phyloP scores from a whole-genome alignment of 2,888 invertebrate genomes.

The Campaea margaritaria region DNA sequence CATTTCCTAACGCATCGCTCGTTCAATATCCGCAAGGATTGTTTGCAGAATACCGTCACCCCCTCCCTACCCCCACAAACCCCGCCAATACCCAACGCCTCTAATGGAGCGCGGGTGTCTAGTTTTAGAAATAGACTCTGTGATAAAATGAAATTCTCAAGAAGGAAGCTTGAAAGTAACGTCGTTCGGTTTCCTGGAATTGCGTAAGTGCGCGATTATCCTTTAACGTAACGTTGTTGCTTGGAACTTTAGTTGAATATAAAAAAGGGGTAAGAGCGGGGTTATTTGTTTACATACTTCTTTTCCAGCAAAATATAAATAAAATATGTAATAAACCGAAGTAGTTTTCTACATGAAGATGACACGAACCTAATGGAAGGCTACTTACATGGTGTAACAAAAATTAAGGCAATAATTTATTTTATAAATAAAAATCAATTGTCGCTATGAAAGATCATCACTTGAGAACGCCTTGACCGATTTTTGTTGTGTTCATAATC shows the following conservation, averaged over 20 bases:
- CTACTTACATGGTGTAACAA: no score
- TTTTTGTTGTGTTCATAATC: no score
- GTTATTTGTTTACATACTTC: no score
- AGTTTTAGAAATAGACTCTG: conserved; percentile 72
- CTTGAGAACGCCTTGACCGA: no score
- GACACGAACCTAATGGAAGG: no score
- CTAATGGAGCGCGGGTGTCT: conserved; percentile 67
- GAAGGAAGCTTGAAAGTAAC: conserved; percentile 40
- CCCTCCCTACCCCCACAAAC: conserved; percentile 46
- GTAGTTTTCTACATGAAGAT: no score
- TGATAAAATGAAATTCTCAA: conserved; percentile 45
- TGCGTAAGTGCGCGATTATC: conserved; percentile 36
- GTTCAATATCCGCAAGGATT: conserved; percentile 84
- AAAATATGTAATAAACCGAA: no score
- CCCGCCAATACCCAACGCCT: conserved; percentile 54
- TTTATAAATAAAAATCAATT: no score
- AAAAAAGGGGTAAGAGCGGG: no score
- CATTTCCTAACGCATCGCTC: conserved; percentile 82
- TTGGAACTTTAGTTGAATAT: not conserved
- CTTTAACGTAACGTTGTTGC: conserved; percentile 30
- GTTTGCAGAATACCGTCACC: conserved; percentile 71
- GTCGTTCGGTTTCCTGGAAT: conserved; percentile 26
- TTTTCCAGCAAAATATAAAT: no score
- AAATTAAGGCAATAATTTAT: no score
- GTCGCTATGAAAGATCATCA: no score